A percentile compares a stretch with the other conserved stretches of the same genome.
phyloP scores from a whole-genome alignment of 2,797 vertebrate genomes.

The Darevskia mixta region DNA sequence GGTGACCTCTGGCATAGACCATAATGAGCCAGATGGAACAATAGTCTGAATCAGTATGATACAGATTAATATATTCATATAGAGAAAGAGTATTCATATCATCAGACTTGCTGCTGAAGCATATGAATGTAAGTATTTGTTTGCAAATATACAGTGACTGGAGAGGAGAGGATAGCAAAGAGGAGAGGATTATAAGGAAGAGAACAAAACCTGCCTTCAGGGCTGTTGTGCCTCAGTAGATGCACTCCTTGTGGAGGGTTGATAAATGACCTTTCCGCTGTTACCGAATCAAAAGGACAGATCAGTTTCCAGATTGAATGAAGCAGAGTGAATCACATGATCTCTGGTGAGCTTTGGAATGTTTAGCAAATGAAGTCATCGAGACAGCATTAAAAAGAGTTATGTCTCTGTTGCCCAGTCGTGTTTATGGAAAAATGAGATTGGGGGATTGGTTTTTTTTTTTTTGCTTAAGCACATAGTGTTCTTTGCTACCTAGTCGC shows the following conservation, averaged over 20 bases:
- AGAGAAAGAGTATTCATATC: not conserved
- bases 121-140: not conserved
- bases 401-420: conserved; percentile 72
- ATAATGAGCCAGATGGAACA: no score
- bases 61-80: no score
- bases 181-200: conserved; percentile 10
- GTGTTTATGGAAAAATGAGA: conserved; percentile 81
- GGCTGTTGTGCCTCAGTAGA: not conserved
- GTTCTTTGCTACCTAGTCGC: conserved; percentile 68
- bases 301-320: conserved; percentile 61
- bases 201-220: conserved; percentile 10
- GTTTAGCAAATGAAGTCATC: conserved; percentile 79
- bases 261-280: conserved; percentile 60
- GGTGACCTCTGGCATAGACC: no score
- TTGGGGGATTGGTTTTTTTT: conserved; percentile 62
- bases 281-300: conserved; percentile 63
- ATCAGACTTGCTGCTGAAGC: not conserved
- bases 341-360: conserved; percentile 66
- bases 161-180: not conserved
- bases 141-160: conserved; percentile 21
- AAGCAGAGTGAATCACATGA: conserved; percentile 63
- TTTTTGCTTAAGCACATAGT: conserved; percentile 66
- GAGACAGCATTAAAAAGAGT: conserved; percentile 72
- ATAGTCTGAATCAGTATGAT: no score
- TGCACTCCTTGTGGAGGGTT: conserved; percentile 37